phyloP scores from a whole-genome alignment of 2,113 vertebrate species.

The Gallinago paraguaiae region DNA sequence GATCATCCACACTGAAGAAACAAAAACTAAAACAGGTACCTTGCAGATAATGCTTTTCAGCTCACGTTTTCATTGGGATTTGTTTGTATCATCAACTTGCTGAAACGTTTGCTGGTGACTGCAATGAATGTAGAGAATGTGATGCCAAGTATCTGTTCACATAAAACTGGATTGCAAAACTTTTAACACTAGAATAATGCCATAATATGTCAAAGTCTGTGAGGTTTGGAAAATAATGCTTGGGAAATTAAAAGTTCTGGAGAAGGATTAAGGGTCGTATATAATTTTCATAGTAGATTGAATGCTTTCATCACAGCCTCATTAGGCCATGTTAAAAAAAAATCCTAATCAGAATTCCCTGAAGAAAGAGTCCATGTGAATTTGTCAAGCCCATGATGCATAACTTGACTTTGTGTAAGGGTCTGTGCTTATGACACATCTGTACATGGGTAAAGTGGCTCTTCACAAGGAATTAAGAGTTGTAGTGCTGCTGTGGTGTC shows the following conservation, averaged over 20 bases:
- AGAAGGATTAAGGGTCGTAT: background rate
- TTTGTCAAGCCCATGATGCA: background rate
- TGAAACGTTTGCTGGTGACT: background rate
- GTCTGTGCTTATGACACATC: background rate
- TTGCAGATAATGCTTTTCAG: background rate
- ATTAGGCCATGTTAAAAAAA: background rate
- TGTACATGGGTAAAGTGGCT: background rate
- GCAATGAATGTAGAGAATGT: background rate
- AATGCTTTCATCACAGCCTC: background rate
- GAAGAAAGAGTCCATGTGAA: background rate
- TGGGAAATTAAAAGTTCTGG: background rate
- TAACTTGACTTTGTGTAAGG: background rate
- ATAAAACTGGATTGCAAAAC: background rate
- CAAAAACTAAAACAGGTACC: slow-evolving; percentile 76
- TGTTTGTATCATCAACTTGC: background rate
- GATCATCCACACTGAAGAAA: slow-evolving; percentile 72
- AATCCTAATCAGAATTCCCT: background rate
- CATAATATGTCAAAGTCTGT: background rate
- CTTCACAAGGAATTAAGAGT: background rate
- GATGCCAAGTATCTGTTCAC: background rate
- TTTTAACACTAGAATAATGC: background rate
- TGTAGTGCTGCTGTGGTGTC: background rate
- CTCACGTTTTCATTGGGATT: background rate
- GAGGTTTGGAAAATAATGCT: background rate
- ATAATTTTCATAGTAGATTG: background rate